Conservation (phyloP, 1,140 invertebrate species). For the Armadillidium nasatum region DNA sequence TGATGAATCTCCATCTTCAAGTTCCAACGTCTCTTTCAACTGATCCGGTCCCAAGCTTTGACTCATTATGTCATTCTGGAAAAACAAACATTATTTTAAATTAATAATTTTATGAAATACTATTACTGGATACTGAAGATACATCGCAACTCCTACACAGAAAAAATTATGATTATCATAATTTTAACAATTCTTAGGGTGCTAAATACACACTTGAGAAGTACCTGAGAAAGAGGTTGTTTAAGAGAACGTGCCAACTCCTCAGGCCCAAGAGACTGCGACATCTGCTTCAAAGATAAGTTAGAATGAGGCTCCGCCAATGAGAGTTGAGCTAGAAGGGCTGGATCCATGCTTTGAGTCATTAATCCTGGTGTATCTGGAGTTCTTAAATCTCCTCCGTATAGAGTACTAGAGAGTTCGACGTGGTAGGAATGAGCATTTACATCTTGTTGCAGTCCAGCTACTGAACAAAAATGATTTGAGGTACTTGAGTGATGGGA, state of each 20-base stretch:
- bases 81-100: too few species aligned
- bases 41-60: conserved; percentile 42
- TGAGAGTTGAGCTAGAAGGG: conserved; percentile 45
- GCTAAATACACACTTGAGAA: not conserved
- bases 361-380: conserved; percentile 52
- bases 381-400: conserved; percentile 44
- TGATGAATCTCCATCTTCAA: conserved; percentile 10
- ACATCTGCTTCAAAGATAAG: conserved; percentile 28
- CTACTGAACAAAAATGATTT: conserved; percentile 12
- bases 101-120: too few species aligned
- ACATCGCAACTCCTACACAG: too few species aligned
- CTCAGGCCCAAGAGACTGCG: conserved; percentile 36
- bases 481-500: not conserved
- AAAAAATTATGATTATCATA: too few species aligned
- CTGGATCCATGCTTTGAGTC: conserved; percentile 62
- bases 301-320: not conserved
- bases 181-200: not conserved
- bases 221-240: not conserved
- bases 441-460: conserved; percentile 17
- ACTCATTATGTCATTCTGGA: conserved; percentile 33
- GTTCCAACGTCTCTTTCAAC: conserved; percentile 34
- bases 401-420: conserved; percentile 45
- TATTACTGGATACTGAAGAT: too few species aligned
- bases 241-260: conserved; percentile 35
- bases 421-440: conserved; percentile 43